A percentile compares a stretch with the other conserved stretches of the same genome.
phyloP scores from a whole-genome alignment of 2,797 vertebrate genomes.

The Odontamblyopus rebecca region DNA sequence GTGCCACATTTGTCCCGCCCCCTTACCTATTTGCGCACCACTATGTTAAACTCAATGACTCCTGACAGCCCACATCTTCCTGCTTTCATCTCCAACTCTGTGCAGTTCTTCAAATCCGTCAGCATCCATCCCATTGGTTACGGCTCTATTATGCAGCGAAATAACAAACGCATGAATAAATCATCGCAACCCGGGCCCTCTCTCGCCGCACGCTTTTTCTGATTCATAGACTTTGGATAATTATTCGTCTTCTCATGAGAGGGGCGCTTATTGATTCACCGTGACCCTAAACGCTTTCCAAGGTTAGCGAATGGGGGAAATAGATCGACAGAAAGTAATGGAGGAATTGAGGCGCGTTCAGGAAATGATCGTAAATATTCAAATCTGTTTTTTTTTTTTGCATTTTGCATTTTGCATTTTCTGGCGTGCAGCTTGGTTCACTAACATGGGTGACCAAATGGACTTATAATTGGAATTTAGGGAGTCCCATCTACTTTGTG shows the following conservation, averaged over 20 bases:
- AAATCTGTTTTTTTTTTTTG: conserved; percentile 31
- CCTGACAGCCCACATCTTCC: conserved; percentile 46
- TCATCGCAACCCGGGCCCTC: conserved; percentile 35
- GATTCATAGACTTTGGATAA: conserved; percentile 59
- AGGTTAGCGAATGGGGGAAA: conserved; percentile 57
- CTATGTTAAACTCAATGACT: conserved; percentile 41
- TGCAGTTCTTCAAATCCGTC: conserved; percentile 40
- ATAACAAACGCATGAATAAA: conserved; percentile 68
- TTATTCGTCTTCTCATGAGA: conserved; percentile 54
- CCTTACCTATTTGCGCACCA: conserved; percentile 36
- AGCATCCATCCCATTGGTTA: conserved; percentile 57
- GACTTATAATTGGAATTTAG: conserved; percentile 70
- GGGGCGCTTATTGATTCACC: conserved; percentile 52
- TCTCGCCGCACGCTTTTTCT: conserved; percentile 16
- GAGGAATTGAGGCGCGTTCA: conserved; percentile 20
- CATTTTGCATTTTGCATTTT: background rate
- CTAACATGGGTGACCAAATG: conserved; percentile 68
- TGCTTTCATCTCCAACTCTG: conserved; percentile 52
- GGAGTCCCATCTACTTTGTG: conserved; percentile 48
- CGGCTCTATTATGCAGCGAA: conserved; percentile 61
- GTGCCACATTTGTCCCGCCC: background rate
- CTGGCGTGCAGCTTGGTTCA: conserved; percentile 22
- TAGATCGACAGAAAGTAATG: conserved; percentile 50
- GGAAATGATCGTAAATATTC: conserved; percentile 55
- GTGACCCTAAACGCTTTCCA: conserved; percentile 64